Evolutionary conservation across 2,797 vertebrate genomes (phyloP).

Genomic region (Aulostomus chinensis): DNA sequence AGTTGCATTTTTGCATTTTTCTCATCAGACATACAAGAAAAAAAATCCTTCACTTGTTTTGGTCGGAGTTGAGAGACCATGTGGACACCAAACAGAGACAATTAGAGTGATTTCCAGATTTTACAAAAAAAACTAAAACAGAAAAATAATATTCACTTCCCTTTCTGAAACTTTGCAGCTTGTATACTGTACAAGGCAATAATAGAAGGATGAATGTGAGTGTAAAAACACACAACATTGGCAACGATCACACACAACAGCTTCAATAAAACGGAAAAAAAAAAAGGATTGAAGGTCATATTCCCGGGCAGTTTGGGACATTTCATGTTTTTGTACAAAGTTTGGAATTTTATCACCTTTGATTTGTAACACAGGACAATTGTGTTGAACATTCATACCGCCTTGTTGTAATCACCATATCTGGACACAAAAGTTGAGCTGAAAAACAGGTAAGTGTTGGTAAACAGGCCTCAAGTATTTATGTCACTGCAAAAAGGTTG

Average conservation of each 20-base stretch:
- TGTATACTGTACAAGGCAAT: conserved; percentile 50
- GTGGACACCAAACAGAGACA: conserved; percentile 18
- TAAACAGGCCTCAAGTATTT: too few species aligned
- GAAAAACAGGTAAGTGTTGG: too few species aligned
- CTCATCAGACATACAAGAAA: conserved; percentile 8
- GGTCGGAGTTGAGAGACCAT: conserved; percentile 6
- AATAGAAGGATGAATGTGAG: conserved; percentile 18
- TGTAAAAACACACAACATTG: conserved; percentile 54
- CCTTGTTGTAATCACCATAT: conserved; percentile 23
- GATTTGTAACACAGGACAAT: conserved; percentile 4
- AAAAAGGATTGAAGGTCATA: background rate
- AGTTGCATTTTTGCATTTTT: background rate
- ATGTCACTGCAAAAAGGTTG: conserved; percentile 32
- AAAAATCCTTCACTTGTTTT: conserved; percentile 37
- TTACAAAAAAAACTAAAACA: conserved; percentile 42
- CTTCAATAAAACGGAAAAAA: conserved; percentile 16
- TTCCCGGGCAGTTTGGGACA: background rate
- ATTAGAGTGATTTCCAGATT: conserved; percentile 40
- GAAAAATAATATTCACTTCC: conserved; percentile 46
- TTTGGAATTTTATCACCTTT: conserved; percentile 2
- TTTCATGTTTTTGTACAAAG: conserved; percentile 6
- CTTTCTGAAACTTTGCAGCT: conserved; percentile 51
- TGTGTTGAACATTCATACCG: conserved; percentile 63
- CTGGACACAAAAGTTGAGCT: conserved; percentile 5
- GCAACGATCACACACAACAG: conserved; percentile 41